A percentile compares a stretch with the other conserved stretches of the same genome.
These are phyloP conservation scores for Drosophila takahashii DNA, from an alignment of 1,140 invertebrate species.

Conservation along the genomic window DNA sequence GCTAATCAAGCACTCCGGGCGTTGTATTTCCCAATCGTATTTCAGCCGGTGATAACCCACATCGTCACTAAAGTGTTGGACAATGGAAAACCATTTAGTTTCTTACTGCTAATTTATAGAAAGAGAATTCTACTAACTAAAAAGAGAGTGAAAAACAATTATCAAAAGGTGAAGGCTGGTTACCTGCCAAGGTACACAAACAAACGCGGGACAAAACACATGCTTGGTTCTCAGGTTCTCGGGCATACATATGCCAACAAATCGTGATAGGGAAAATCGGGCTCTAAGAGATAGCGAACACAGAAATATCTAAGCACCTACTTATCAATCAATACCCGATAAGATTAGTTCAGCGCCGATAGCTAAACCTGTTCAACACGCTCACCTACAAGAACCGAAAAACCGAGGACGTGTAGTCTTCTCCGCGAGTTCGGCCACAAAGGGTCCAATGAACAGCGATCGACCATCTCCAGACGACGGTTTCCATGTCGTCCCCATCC, in stretches of 20 bases:
- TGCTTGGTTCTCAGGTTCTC: constrained; percentile 5
- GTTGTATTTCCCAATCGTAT: constrained; percentile 11
- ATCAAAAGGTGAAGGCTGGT: not conserved
- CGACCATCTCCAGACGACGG: constrained; percentile 33
- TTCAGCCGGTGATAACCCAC: constrained; percentile 18
- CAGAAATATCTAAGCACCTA: constrained; percentile 19
- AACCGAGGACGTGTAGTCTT: constrained; percentile 33
- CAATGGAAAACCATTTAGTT: not conserved
- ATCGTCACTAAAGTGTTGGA: not conserved
- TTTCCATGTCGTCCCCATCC: constrained; percentile 44
- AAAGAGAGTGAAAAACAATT: not conserved
- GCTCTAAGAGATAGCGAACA: constrained; percentile 32
- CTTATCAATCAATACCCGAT: constrained; percentile 68
- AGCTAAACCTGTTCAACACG: constrained; percentile 55
- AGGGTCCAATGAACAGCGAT: constrained; percentile 38
- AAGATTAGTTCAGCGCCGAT: constrained; percentile 54
- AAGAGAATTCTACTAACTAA: not conserved
- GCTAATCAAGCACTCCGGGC: constrained; percentile 1
- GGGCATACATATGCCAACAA: constrained; percentile 38
- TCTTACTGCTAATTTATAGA: not conserved
- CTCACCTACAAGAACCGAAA: constrained; percentile 7
- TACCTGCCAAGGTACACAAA: constrained; percentile 12
- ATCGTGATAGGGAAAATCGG: constrained; percentile 37
- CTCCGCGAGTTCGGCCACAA: constrained; percentile 28
- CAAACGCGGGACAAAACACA: constrained; percentile 19